phyloP scores from a whole-genome alignment of 1,140 invertebrate genomes.

The Phymorhynchus buccinoides region DNA sequence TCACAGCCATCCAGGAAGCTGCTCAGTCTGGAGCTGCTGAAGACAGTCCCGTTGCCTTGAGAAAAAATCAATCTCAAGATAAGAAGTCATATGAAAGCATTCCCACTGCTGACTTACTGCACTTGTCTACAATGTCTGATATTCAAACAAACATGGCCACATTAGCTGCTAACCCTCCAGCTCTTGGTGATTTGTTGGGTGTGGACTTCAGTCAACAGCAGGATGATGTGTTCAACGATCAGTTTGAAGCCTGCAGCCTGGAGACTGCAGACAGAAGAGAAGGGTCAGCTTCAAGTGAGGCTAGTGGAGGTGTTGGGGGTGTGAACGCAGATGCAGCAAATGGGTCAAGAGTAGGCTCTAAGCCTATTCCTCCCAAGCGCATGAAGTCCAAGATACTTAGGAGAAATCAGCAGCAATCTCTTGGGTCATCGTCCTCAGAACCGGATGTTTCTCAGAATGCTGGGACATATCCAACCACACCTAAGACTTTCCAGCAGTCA shows the following conservation, averaged over 20 bases:
- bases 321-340: background rate
- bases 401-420: background rate
- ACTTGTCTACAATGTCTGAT: conserved; percentile 38
- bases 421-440: background rate
- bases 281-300: conserved; percentile 10
- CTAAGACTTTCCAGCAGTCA: background rate
- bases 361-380: conserved; percentile 16
- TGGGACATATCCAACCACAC: background rate
- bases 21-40: background rate
- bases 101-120: conserved; percentile 57
- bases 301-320: background rate
- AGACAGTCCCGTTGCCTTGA: background rate
- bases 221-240: conserved; percentile 32
- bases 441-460: background rate
- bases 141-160: conserved; percentile 14
- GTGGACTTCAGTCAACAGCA: conserved; percentile 17
- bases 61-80: background rate
- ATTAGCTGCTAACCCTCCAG: background rate
- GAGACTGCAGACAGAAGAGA: background rate
- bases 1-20: conserved; percentile 30
- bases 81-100: too few species aligned
- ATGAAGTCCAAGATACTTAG: conserved; percentile 10
- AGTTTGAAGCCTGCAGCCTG: conserved; percentile 13
- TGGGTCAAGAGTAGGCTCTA: background rate
- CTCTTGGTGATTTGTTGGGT: conserved; percentile 14